Base-by-base conservation (phyloP, 2,113 vertebrate genomes). In the Dromas ardeola region DNA sequence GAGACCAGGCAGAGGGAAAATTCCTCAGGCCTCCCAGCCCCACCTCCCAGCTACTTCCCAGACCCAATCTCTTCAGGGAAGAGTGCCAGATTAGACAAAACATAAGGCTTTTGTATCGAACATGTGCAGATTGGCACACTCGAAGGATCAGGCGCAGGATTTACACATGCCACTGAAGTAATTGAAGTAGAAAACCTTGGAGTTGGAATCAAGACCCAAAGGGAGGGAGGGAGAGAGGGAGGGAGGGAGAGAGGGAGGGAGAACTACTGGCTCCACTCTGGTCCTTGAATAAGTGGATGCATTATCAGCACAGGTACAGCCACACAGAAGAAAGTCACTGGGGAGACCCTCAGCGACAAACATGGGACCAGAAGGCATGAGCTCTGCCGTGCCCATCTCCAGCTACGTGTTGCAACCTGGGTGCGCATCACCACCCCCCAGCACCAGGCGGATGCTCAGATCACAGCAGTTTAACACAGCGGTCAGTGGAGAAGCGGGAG, bases 341-440 rank as follows among this genome's bases (percentile, higher is more conserved):
- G 7, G 36, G 19, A 16, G 3, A 17, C 40, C 27, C 73, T 50
- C 29, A 30, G 21, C 6, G 13, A 47, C 13, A 42, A 69, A 83
- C 2, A 2, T 26, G 32, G 40, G 15, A 36, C 9, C 30, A 49
- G 53, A 40, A 89, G 59, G 40, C 5, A 3, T 0, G 0, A 49
- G 29, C 6, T 70, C 61, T 80, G 67, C 26, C 0, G 0, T 18
- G 38, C 23, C n/a, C 66, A 43, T 19, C 63, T 56, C 65, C 56
- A 72, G 29, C 38, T 23, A 32, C 1, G 0, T 2, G 0, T 3
- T 45, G 32, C 15, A 59, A 7, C 4, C 32, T 38, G 65, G 13
- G 10, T 7, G 15, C 15, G 43, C 22, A n/a, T 26, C 43, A 62
- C 18, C 82, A 32, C 26, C 8, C 14, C 23, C 19, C 26, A 36